Evolutionary conservation across 2,888 invertebrate species (phyloP), one percentile per base, ranked within the genome.

Genomic region (Crematogaster levior): DNA sequence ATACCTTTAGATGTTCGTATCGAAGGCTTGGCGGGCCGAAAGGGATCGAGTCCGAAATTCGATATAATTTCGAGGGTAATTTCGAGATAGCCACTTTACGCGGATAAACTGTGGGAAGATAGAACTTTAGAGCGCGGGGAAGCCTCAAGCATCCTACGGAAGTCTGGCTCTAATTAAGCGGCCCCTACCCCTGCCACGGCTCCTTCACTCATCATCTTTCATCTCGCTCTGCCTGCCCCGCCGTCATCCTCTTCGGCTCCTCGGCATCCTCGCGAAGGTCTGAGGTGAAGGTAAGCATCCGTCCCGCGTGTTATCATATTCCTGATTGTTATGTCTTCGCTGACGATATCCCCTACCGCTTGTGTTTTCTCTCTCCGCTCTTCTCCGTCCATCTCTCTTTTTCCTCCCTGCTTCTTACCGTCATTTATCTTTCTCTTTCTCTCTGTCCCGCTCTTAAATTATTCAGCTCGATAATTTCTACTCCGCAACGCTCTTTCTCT

Each of bases 111-210:
- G 92, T 89, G 89, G 90, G 90, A 91, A 92, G 93, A 91, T 90
- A 92, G 91, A 93, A 93, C 89, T 93, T 92, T 91, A 91, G 90
- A 91, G 85, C 89, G 88, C 88, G 89, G 88, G 90, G 94, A 93
- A 94, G 93, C 94, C 94, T 93, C 92, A 91, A 94, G 93, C 93
- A 93, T 93, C 93, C 92, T 92, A 93, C 92, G 94, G 93, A 94
- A 93, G 94, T 93, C 94, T 94, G 93, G 90, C 92, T 94, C 94
- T 94, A 94, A 94, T 94, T 94, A 94, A 94, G 94, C 94, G 91
- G 90, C 92, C 90, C 92, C 89, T 89, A 89, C 89, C 90, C 82
- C 83, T 87, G 84, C 85, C 88, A 81, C 82, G 87, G 87, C 88
- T 92, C 91, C 92, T 93, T 93, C 93, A 93, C 93, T 93, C 94